Evolutionary conservation across 2,797 vertebrate genomes (phyloP), one percentile per base, ranked within the genome.

Genomic region (Crypturellus tataupa): DNA sequence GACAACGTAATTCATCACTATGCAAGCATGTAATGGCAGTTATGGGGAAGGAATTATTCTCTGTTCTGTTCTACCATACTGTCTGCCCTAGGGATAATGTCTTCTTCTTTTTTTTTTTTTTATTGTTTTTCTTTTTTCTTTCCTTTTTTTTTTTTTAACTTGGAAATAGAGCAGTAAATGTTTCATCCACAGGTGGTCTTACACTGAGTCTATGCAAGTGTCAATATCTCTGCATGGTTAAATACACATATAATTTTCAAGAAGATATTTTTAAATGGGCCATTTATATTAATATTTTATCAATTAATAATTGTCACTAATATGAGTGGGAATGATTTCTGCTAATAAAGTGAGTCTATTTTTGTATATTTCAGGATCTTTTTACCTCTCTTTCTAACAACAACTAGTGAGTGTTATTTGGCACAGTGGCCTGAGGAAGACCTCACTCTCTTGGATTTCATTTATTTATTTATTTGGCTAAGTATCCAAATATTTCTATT

Each of bases 401-500:
- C 16, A 78, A 6, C 8, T 8, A 8, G 13, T 70, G 1, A 60
- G 1, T 24, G 6, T 21, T 80, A 65, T 37, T 3, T 21, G 42
- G 76, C 12, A 8, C 7, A 62, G 14, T 9, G 49, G 25, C 13
- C 67, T 18, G 68, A 46, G 53, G 13, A 70, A 80, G 20, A 55
- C 21, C 6, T 73, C 44, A 68, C 8, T 9, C 21, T 29, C 11
- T 63, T 19, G 11, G 6, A 40, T 12, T 47, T 23, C 12, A 23
- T 42, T 23, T 24, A 23, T 47, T 12, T 49, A 24, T 49, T 24
- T 24, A 23, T 72, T 80, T 51, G 1, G 2, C 13, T 24, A 75
- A 83, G 33, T 1, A 3, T 31, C 29, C 3, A 1, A 79, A 79
- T 0, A 0, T 2, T 56, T 84, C 70, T 71, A 4, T 35, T 49